Evolutionary conservation across 2,797 vertebrate species (phyloP).

Genomic region (Garrulus glandarius): DNA sequence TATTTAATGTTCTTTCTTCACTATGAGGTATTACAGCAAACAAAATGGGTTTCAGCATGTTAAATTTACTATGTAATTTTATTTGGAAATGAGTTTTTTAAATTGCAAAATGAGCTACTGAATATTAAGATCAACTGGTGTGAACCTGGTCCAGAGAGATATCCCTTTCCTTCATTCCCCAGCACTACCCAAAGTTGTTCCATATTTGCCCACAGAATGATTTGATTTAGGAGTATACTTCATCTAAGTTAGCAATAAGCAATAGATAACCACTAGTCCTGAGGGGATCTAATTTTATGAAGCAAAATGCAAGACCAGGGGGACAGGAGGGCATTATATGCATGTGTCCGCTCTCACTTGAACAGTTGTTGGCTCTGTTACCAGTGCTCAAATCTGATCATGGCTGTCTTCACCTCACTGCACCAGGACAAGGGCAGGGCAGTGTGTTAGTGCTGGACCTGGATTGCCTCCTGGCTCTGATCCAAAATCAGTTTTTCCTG

Average conservation of each 20-base stretch:
- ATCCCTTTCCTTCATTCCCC: not conserved
- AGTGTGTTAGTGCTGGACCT: not conserved
- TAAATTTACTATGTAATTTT: not conserved
- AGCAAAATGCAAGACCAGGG: not conserved
- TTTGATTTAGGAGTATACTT: not conserved
- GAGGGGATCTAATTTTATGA: not conserved
- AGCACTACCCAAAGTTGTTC: not conserved
- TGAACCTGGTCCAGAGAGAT: not conserved
- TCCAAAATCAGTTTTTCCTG: not conserved
- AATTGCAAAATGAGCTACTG: not conserved
- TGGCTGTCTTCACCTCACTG: not conserved
- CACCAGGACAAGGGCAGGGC: not conserved
- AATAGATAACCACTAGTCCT: not conserved
- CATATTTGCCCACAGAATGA: not conserved
- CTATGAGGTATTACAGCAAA: not conserved
- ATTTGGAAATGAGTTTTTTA: conserved; percentile 15
- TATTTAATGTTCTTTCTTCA: not conserved
- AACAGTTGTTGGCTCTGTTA: not conserved
- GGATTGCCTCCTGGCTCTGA: not conserved
- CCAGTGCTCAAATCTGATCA: not conserved
- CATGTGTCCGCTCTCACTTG: fast-evolving
- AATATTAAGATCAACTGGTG: not conserved
- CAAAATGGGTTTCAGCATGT: not conserved
- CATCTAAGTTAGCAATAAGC: not conserved
- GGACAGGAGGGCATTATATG: not conserved